Base-by-base conservation (phyloP, 2,888 invertebrate species). In the Lithophane socia region DNA sequence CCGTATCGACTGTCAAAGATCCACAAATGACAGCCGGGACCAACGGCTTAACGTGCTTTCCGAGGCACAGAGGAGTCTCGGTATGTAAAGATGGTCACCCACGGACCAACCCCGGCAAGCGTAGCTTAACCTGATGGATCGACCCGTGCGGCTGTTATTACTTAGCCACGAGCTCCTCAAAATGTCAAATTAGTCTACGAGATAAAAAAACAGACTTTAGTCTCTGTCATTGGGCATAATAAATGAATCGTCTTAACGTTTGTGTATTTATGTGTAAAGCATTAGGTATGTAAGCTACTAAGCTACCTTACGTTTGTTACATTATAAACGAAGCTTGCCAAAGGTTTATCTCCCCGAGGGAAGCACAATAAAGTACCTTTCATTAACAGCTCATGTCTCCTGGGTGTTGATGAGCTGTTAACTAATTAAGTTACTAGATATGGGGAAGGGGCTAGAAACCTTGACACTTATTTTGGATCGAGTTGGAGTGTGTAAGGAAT, bases 401-500 rank as follows among this genome's bases (percentile, higher is more conserved):
- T 37, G 73, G 58, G 80, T 56, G 37, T 63, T 24, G 2, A n/a
- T 24, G 2, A n/a, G n/a, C 79, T 60, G 5, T 79, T 79, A 79
- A 61, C 52, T 84, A 84, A 79, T 79, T 66, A 69, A n/a, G n/a
- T n/a, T n/a, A n/a, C n/a, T 16, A 42, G 10, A 10, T 49, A 18
- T 60, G n/a, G 13, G 12, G 1, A 63, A 49, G 10, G 21, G 42
- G 42, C 44, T 54, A 24, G 12, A 16, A 54, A 66, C 37, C 21
- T 54, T 42, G 21, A 37, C 5, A 5, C 37, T 56, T 80, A 73
- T 42, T 47, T 74, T 37, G 21, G 2, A 66, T 37, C 16, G 58
- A 60, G 21, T 37, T 54, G 3, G 16, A 61, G 13, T 29, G n/a
- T 67, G n/a, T n/a, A n/a, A n/a, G n/a, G n/a, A n/a, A n/a, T n/a